phyloP scores from a whole-genome alignment of 2,888 invertebrate species.

The Mimas tiliae region DNA sequence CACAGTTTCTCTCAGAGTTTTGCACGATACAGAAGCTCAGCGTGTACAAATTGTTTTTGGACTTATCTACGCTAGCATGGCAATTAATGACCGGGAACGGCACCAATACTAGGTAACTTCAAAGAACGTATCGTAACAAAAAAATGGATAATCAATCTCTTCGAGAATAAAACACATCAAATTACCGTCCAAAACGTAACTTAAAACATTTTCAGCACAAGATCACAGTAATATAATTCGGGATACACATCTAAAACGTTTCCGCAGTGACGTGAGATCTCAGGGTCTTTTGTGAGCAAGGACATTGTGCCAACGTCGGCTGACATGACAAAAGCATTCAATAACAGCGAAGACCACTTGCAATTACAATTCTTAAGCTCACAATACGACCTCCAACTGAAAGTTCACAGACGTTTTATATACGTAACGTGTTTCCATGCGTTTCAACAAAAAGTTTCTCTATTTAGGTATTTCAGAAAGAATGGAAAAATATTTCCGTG shows the following conservation, averaged over 20 bases:
- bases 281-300: conserved; percentile 9
- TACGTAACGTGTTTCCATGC: conserved; percentile 1
- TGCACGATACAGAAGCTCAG: too few species aligned
- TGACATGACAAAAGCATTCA: conserved; percentile 53
- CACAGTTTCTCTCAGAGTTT: too few species aligned
- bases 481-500: background rate
- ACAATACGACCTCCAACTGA: conserved; percentile 28
- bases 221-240: conserved; percentile 12
- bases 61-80: too few species aligned
- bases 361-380: conserved; percentile 38
- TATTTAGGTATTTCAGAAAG: conserved; percentile 11
- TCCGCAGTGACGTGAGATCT: background rate
- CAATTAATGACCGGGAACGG: too few species aligned
- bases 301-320: conserved; percentile 25
- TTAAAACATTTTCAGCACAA: background rate
- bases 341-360: conserved; percentile 44
- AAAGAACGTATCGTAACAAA: too few species aligned
- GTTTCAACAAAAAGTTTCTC: conserved; percentile 22
- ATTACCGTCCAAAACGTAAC: background rate
- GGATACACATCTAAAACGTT: conserved; percentile 10
- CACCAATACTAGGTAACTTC: too few species aligned
- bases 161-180: background rate
- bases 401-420: conserved; percentile 13
- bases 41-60: too few species aligned
- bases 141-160: background rate